These are phyloP conservation scores for Rotaria sp. DNA, from an alignment of 2,888 invertebrate genomes.

Conservation along the genomic window DNA sequence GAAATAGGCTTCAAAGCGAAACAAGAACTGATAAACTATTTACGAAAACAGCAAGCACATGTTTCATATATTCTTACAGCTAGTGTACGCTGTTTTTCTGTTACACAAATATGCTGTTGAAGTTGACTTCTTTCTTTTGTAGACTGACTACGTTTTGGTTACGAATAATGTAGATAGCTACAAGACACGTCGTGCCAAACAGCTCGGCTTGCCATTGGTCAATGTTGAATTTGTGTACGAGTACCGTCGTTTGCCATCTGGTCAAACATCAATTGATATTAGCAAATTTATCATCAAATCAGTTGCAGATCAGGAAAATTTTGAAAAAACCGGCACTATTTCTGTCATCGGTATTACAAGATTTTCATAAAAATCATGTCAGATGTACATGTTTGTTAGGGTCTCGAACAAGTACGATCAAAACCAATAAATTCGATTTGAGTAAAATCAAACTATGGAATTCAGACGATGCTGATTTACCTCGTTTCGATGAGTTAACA, in stretches of 20 bases:
- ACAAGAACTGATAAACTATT: not conserved
- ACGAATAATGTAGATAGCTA: not conserved
- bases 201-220: not conserved
- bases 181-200: not conserved
- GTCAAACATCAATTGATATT: not conserved
- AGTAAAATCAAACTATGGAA: not conserved
- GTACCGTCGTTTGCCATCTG: not conserved
- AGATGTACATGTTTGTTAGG: not conserved
- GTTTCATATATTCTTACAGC: not conserved
- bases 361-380: too few relatives aligned
- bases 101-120: not conserved
- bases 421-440: not conserved
- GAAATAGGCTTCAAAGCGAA: not conserved
- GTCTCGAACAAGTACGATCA: not conserved
- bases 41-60: not conserved
- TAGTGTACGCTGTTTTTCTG: not conserved
- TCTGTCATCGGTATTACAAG: too few relatives aligned
- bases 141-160: conserved; percentile 6
- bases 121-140: not conserved
- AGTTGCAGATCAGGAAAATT: not conserved
- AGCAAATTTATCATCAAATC: not conserved
- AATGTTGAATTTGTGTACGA: not conserved
- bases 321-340: not conserved
- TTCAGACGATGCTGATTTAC: not conserved
- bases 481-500: not conserved